These are phyloP conservation scores for Drosophila mimica DNA, from an alignment of 2,888 invertebrate genomes.

Conservation along the genomic window DNA sequence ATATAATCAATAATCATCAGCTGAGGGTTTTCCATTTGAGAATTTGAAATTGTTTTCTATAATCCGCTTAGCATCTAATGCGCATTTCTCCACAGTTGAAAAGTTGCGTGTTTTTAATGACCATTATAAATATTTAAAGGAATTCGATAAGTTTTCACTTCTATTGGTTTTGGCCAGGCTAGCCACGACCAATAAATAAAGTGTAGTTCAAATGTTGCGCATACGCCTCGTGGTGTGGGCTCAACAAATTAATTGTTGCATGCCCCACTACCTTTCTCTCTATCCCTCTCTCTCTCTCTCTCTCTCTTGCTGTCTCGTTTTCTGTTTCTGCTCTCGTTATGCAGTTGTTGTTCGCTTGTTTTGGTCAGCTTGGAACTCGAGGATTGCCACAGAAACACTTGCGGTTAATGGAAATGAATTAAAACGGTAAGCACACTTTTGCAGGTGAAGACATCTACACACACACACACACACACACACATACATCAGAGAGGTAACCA, in stretches of 20 bases:
- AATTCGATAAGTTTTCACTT: conserved; percentile 1
- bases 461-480: conserved; percentile 13
- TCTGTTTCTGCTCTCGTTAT: neutral
- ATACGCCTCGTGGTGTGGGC: conserved; percentile 28
- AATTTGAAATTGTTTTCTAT: conserved; percentile 1
- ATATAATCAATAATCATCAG: neutral
- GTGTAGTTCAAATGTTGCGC: conserved; percentile 22
- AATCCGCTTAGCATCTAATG: conserved; percentile 2
- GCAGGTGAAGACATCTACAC: conserved; percentile 16
- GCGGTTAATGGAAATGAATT: conserved; percentile 53
- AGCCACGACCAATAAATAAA: conserved; percentile 4
- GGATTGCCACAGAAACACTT: conserved; percentile 44
- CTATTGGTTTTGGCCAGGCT: conserved; percentile 3
- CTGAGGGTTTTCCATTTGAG: neutral
- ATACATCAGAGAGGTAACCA: conserved; percentile 26
- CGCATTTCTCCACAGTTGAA: neutral
- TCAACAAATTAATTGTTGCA: conserved; percentile 40
- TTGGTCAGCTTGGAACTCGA: conserved; percentile 37
- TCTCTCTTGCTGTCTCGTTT: neutral
- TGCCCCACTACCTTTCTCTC: neutral
- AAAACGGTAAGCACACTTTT: conserved; percentile 39
- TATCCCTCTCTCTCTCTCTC: neutral
- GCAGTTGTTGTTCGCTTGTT: conserved; percentile 19
- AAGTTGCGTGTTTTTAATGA: neutral
- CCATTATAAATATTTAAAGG: conserved; percentile 10